phyloP scores from a whole-genome alignment of 2,888 invertebrate species.

The Trileptium ribeirensis region DNA sequence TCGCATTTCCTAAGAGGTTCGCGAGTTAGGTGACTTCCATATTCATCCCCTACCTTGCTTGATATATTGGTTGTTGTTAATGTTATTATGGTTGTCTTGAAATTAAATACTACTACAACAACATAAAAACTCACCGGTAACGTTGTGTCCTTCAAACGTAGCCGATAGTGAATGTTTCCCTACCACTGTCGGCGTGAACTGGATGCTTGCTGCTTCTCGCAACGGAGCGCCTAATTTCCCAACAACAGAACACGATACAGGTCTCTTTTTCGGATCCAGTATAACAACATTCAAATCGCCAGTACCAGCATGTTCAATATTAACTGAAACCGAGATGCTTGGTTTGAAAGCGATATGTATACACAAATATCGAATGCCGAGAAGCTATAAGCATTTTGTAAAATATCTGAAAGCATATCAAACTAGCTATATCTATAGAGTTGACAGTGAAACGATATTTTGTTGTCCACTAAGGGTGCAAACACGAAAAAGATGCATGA shows the following conservation, averaged over 20 bases:
- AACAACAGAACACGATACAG: not conserved
- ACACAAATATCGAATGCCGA: too few relatives aligned
- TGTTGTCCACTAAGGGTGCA: too few relatives aligned
- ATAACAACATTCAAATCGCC: conserved; percentile 43
- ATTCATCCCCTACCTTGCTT: too few relatives aligned
- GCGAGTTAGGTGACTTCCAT: too few relatives aligned
- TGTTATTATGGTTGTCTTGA: too few relatives aligned
- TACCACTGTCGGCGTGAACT: conserved; percentile 44
- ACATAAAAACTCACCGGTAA: conserved; percentile 38
- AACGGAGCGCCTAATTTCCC: not conserved
- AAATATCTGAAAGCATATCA: too few relatives aligned
- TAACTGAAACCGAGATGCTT: conserved; percentile 37
- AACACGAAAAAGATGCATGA: too few relatives aligned
- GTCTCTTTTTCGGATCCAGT: not conserved
- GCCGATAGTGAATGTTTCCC: conserved; percentile 45
- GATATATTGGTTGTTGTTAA: too few relatives aligned
- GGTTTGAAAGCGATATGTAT: not conserved
- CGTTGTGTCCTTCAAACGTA: conserved; percentile 45
- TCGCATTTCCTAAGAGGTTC: too few relatives aligned
- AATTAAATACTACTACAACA: not conserved
- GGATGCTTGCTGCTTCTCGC: conserved; percentile 33
- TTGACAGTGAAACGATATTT: too few relatives aligned
- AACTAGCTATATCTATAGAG: too few relatives aligned
- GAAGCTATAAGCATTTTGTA: too few relatives aligned
- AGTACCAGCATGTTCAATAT: conserved; percentile 43